Conservation (phyloP, 2,888 invertebrate genomes). For the Reticulitermes lucifugus region DNA sequence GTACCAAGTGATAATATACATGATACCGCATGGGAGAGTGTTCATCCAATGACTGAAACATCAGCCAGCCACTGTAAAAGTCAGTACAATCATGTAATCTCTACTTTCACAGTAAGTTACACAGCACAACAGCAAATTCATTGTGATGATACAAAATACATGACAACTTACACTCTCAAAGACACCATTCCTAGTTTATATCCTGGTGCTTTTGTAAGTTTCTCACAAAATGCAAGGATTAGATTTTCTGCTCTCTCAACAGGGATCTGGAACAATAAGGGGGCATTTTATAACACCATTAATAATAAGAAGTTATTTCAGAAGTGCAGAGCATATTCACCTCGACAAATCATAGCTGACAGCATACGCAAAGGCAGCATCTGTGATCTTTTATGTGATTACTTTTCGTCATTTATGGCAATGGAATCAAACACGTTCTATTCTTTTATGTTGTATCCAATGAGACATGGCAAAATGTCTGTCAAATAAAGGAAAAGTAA, state of each 20-base stretch:
- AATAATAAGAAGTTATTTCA: not conserved
- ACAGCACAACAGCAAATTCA: too few relatives aligned
- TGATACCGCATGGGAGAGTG: constrained; percentile 88
- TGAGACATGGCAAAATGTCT: too few relatives aligned
- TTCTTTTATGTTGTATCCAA: too few relatives aligned
- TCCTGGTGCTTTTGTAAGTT: constrained; percentile 88
- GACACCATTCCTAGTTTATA: constrained; percentile 84
- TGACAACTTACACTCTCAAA: constrained; percentile 80
- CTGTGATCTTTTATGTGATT: too few relatives aligned
- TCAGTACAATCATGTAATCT: not conserved
- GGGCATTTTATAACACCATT: not conserved
- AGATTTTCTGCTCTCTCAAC: constrained; percentile 89
- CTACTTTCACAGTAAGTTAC: not conserved
- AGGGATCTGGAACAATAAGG: constrained; percentile 72
- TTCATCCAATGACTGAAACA: constrained; percentile 92
- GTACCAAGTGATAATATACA: constrained; percentile 91
- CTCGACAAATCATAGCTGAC: too few relatives aligned
- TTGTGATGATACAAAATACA: too few relatives aligned
- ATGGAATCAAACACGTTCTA: too few relatives aligned
- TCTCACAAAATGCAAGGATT: constrained; percentile 91
- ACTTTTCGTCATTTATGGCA: too few relatives aligned
- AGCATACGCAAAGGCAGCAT: too few relatives aligned
- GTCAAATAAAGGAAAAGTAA: too few relatives aligned
- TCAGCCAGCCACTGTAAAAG: constrained; percentile 81
- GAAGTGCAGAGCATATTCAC: too few relatives aligned